Percentiles rank a stretch among this genome's conserved stretches.
Conservation (phyloP, 2,113 vertebrate genomes). For the Rhabdornis inornatus region DNA sequence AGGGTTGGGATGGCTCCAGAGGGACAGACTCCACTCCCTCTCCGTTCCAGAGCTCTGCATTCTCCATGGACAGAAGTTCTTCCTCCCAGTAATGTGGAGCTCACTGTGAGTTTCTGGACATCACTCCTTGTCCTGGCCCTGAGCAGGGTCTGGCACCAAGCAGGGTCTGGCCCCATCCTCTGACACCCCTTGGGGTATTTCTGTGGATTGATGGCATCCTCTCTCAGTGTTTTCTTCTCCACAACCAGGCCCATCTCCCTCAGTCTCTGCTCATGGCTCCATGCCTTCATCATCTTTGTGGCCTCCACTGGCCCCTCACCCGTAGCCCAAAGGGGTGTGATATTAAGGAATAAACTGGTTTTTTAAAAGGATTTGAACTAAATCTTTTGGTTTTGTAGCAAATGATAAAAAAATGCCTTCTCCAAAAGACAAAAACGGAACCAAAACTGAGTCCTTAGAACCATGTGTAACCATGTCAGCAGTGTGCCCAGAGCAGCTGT, state of each 20-base stretch:
- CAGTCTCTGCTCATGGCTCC: neutral
- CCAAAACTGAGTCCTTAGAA: neutral
- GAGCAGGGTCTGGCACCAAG: neutral
- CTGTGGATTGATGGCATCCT: neutral
- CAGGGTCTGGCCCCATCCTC: neutral
- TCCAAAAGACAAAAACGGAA: accelerated
- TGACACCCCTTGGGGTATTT: accelerated
- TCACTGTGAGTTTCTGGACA: accelerated
- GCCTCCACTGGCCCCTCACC: neutral
- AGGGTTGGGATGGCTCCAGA: neutral
- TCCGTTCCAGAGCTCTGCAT: neutral
- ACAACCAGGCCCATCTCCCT: neutral
- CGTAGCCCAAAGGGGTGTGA: neutral
- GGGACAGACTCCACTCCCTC: no score
- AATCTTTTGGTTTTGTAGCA: accelerated
- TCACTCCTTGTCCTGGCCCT: neutral
- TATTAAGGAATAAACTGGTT: neutral
- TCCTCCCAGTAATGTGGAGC: no score
- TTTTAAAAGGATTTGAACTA: neutral
- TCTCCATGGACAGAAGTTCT: accelerated
- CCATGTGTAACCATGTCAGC: accelerated
- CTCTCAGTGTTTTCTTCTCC: neutral
- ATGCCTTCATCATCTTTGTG: neutral
- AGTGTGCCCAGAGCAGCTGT: neutral
- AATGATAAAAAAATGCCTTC: neutral